These are phyloP conservation scores for Leucophenga montana DNA, from an alignment of 2,888 invertebrate genomes.

Conservation along the genomic window DNA sequence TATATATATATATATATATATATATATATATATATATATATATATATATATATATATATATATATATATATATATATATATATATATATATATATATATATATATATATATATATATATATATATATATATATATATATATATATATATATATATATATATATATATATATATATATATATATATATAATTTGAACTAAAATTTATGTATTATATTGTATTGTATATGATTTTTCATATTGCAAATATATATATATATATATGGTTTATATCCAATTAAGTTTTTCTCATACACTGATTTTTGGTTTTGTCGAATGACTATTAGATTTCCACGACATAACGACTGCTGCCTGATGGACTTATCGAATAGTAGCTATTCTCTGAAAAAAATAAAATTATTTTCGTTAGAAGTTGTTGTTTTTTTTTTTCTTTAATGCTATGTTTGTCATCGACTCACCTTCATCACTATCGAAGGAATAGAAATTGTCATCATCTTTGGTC, in stretches of 20 bases:
- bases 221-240: background rate
- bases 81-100: no score
- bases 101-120: no score
- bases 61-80: no score
- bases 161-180: no score
- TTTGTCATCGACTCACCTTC: slow-evolving; percentile 62
- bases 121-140: no score
- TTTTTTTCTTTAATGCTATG: background rate
- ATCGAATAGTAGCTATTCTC: slow-evolving; percentile 69
- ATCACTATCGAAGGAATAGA: slow-evolving; percentile 72
- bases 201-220: no score
- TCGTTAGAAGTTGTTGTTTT: background rate
- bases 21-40: no score
- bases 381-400: slow-evolving; percentile 41
- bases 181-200: no score
- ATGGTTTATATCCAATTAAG: background rate
- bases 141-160: no score
- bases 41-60: no score
- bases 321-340: slow-evolving; percentile 65
- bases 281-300: background rate
- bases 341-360: slow-evolving; percentile 67
- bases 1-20: no score
- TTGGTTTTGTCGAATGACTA: background rate
- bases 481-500: slow-evolving; percentile 69
- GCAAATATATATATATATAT: background rate